Conservation (phyloP, 2,888 invertebrate species). For the Ormia ochracea region DNA sequence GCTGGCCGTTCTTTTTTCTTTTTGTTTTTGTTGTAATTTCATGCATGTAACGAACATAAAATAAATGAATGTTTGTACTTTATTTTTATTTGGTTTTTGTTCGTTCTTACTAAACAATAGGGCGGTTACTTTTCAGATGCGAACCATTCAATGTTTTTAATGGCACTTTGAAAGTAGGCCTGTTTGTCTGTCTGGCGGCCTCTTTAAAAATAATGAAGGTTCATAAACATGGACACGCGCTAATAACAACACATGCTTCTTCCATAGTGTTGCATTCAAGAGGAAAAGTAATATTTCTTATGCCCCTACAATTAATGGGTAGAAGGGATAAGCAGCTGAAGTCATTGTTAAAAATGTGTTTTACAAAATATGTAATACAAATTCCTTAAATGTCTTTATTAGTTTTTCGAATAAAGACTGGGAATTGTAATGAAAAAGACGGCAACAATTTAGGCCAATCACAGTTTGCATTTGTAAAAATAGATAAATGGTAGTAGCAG, state of each 20-base stretch:
- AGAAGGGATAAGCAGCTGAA: conserved; percentile 21
- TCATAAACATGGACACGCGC: conserved; percentile 68
- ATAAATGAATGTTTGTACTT: conserved; percentile 26
- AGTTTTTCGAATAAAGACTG: background rate
- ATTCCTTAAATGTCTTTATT: conserved; percentile 35
- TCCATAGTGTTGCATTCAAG: conserved; percentile 9
- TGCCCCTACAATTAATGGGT: background rate
- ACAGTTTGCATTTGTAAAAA: background rate
- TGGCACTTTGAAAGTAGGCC: background rate
- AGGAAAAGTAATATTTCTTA: background rate
- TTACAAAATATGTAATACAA: background rate
- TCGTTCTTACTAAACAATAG: conserved; percentile 49
- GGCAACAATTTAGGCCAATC: background rate
- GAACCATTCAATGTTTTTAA: conserved; percentile 9
- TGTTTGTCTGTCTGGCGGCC: background rate
- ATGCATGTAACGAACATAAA: conserved; percentile 20
- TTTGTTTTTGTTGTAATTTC: conserved; percentile 1
- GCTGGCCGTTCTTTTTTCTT: conserved; percentile 33
- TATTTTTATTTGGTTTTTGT: conserved; percentile 20
- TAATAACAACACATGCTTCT: conserved; percentile 67
- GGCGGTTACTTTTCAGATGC: conserved; percentile 52
- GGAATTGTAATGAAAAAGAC: background rate
- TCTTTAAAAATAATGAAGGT: conserved; percentile 47
- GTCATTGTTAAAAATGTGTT: conserved; percentile 6
- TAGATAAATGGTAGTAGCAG: background rate